A percentile compares a stretch with the other conserved stretches of the same genome.
Conservation (phyloP, 2,113 vertebrate genomes). For the Numida meleagris region DNA sequence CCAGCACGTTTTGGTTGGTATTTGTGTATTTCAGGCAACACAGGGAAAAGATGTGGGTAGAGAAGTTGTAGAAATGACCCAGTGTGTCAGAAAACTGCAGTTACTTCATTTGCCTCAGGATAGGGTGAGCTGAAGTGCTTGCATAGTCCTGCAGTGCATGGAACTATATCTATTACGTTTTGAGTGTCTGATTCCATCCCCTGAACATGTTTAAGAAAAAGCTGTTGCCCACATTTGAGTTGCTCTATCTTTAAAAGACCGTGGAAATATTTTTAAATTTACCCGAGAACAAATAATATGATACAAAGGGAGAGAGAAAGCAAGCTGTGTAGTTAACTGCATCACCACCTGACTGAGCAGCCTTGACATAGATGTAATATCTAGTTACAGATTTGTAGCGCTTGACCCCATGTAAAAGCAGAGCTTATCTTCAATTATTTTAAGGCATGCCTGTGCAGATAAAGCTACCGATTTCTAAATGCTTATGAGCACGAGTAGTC, state of each 20-base stretch:
- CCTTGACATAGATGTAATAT: background rate
- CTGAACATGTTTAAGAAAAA: background rate
- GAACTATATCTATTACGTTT: background rate
- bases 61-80: background rate
- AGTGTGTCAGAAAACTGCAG: background rate
- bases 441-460: background rate
- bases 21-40: background rate
- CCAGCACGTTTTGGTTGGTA: background rate
- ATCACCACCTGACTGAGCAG: background rate
- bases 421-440: background rate
- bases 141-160: background rate
- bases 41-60: background rate
- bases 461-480: background rate
- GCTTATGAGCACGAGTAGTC: background rate
- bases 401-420: background rate
- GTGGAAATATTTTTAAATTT: background rate
- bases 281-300: background rate
- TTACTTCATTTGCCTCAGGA: background rate
- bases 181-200: background rate
- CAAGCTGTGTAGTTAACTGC: background rate
- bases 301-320: background rate
- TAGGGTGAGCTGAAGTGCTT: background rate
- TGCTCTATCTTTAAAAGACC: background rate
- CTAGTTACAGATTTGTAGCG: background rate
- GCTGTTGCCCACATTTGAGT: background rate